Percentiles rank a stretch among this genome's conserved stretches.
Conservation (phyloP, 2,797 vertebrate species). For the Pelobates cultripes region DNA sequence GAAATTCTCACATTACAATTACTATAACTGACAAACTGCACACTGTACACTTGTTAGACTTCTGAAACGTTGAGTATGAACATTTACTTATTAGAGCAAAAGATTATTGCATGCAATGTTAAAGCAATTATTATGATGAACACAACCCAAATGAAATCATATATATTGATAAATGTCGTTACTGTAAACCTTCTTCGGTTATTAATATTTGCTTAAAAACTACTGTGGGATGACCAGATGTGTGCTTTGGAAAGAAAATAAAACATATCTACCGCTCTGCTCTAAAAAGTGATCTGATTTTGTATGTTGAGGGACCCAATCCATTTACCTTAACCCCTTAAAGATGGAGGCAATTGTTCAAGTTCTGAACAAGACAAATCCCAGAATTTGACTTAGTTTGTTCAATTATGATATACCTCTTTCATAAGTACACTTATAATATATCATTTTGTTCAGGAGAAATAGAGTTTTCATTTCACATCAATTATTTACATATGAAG, state of each 20-base stretch:
- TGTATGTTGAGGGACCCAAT: too few relatives aligned
- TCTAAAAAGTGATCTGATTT: too few relatives aligned
- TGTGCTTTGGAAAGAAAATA: not conserved
- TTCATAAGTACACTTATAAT: too few relatives aligned
- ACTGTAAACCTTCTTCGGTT: not conserved
- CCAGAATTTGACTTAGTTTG: too few relatives aligned
- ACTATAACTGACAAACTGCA: slow-evolving; percentile 41
- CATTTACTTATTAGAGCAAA: not conserved
- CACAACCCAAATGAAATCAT: not conserved
- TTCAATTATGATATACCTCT: too few relatives aligned
- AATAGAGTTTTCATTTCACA: too few relatives aligned
- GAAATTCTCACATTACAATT: slow-evolving; percentile 64
- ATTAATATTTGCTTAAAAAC: not conserved
- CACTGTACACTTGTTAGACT: slow-evolving; percentile 22
- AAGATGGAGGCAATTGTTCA: too few relatives aligned
- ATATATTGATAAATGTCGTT: not conserved
- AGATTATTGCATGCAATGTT: not conserved
- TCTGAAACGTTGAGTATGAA: not conserved
- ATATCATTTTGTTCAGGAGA: too few relatives aligned
- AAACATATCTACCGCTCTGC: too few relatives aligned
- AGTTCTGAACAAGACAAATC: too few relatives aligned
- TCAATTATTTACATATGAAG: too few relatives aligned
- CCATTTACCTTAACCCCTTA: too few relatives aligned
- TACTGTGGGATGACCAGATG: not conserved
- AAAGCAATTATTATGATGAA: not conserved